Percentiles rank a stretch among this genome's conserved stretches.
These are phyloP conservation scores for Pherbina coryleti DNA, from an alignment of 2,888 invertebrate species.

Conservation along the genomic window DNA sequence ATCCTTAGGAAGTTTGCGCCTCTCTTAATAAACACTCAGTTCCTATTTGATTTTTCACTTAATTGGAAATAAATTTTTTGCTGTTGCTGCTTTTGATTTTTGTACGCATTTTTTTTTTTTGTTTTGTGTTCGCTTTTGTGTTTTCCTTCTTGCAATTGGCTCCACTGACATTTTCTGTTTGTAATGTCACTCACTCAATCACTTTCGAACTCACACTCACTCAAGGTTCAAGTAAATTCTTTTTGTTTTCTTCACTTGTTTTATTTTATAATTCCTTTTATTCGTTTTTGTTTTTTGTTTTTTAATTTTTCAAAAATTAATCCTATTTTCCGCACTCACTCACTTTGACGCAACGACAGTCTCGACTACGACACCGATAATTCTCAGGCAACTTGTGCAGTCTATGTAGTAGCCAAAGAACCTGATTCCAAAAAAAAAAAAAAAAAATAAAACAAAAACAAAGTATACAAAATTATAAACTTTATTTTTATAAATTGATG, in stretches of 20 bases:
- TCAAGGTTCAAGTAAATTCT: neutral
- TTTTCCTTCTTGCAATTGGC: neutral
- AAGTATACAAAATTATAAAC: neutral
- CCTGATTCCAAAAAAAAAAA: neutral
- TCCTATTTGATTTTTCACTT: neutral
- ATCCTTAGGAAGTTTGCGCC: neutral
- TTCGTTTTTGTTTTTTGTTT: neutral
- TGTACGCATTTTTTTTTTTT: neutral
- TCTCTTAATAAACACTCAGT: neutral
- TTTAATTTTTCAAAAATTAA: neutral
- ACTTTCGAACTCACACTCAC: neutral
- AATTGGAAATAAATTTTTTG: neutral
- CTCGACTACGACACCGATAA: constrained; percentile 32
- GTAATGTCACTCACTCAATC: constrained; percentile 20
- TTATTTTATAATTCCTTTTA: constrained; percentile 5
- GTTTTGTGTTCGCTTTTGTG: neutral
- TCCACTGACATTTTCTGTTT: neutral
- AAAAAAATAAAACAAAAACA: neutral
- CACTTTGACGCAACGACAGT: constrained; percentile 39
- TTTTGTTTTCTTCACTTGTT: neutral
- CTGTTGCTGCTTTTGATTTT: neutral
- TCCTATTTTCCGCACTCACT: constrained; percentile 32
- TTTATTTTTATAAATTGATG: neutral
- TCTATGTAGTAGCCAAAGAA: neutral
- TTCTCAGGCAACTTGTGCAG: neutral